Evolutionary conservation across 2,113 vertebrate species (phyloP), one percentile per base, ranked within the genome.

Genomic region (Muntiacus reevesi): DNA sequence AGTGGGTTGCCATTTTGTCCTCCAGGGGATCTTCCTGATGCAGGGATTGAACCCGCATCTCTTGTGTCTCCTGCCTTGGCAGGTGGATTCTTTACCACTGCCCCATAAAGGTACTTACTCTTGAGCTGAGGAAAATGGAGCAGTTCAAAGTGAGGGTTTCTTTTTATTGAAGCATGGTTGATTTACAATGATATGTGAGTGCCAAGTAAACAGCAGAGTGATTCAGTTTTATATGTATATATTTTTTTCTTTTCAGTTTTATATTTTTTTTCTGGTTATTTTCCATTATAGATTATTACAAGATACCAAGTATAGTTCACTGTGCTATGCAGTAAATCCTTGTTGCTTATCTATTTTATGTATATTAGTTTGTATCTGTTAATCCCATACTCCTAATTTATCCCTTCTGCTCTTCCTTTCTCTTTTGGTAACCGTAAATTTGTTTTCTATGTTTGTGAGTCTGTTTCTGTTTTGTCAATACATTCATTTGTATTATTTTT

Each of bases 111-210:
- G 30, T 91, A 95, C 78, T 97, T 94, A 91, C 14, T 47, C 55
- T 91, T 91, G 57, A 87, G 17, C 21, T 40, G 62, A 93, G 91
- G 57, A 67, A 97, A 97, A 93, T 55, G 57, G 60, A 47, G 45
- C 88, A 78, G 76, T 91, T 86, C 76, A 71, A 92, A 97, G 36
- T 79, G 67, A 95, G 57, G 25, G 33, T 55, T 83, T 83, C 52
- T 83, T 54, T 54, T 54, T 54, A 83, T 9, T 83, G 50, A 83
- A 25, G 33, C 25, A 36, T 55, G 21, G 50, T 83, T 83, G 81
- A 54, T 55, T 81, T 81, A 36, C 33, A 55, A 3, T 55, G n/a
- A 36, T 83, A 83, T 25, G 13, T 17, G n/a, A 30, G 43, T 47
- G 43, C 30, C 76, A 79, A 28, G 43, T 47, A 45, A 47, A 79